Base-by-base conservation (phyloP, 2,888 invertebrate genomes). In the Cerastis leucographa region DNA sequence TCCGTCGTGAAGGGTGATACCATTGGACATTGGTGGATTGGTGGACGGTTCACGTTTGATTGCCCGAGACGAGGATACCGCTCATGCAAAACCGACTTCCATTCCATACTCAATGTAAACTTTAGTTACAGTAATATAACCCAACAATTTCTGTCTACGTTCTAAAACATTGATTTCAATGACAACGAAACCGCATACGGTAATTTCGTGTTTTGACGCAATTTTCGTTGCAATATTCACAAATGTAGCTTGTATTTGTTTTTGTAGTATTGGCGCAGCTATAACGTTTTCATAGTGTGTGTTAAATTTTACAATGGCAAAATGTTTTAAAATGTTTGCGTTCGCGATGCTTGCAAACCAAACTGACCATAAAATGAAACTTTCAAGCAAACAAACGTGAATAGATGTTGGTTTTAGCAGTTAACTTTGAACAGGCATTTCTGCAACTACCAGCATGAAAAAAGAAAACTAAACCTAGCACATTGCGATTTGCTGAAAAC, bases 1-100 rank as follows among this genome's bases (percentile, higher is more conserved):
- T 93, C 90, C 90, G 90, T 89, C 88, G 90, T 90, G 91, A 92
- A 92, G 91, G 92, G 90, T 90, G 91, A 88, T 89, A 87, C 84
- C 88, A 92, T 91, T 91, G 92, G 92, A 92, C 92, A 92, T 92
- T 93, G 85, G 91, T 92, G 91, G 88, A 91, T 92, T 93, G 84
- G 90, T 91, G 91, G 89, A 89, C 90, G 86, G 89, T 94, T 96
- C 94, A 96, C 96, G 95, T 94, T 92, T 91, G 91, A 93, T 91
- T 95, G 95, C 93, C 89, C 91, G 83, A 92, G 90, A 86, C 94
- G 93, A 94, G 94, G 95, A 93, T 93, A 90, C 86, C 92, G 88
- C 85, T 94, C 94, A 94, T 92, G 95, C 95, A 92, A 91, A 94
- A 95, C 95, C 90, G 81, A 80, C 70, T 82, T 78, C 83, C 85